Evolutionary conservation across 2,797 vertebrate species (phyloP).

Genomic region (Sebastes steindachneri): DNA sequence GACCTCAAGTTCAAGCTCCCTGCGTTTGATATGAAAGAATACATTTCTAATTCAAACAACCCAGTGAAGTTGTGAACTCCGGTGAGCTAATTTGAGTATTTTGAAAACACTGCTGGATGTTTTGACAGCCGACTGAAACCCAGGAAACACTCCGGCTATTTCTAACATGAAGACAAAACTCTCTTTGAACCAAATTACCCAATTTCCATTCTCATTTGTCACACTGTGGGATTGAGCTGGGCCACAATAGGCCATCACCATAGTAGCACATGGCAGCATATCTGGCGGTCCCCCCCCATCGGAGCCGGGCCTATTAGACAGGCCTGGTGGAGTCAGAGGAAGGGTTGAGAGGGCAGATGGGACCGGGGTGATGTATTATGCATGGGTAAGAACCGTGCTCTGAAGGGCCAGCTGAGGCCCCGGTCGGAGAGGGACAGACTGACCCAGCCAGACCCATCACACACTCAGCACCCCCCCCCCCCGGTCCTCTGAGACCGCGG

Average conservation of each 20-base stretch:
- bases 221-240: constrained; percentile 44
- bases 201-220: constrained; percentile 68
- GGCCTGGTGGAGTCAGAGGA: constrained; percentile 46
- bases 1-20: not conserved
- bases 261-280: constrained; percentile 9
- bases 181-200: constrained; percentile 64
- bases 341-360: constrained; percentile 73
- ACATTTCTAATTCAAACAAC: constrained; percentile 12
- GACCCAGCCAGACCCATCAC: constrained; percentile 69
- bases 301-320: constrained; percentile 49
- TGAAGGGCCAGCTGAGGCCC: constrained; percentile 71
- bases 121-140: constrained; percentile 26
- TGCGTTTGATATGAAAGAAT: constrained; percentile 34
- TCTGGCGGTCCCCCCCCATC: constrained; percentile 30
- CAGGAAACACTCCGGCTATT: not conserved
- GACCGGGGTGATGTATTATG: constrained; percentile 74
- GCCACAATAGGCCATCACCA: constrained; percentile 45
- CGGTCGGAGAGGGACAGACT: constrained; percentile 54
- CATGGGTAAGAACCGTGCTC: constrained; percentile 56
- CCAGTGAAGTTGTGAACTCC: not conserved
- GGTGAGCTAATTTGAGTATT: constrained; percentile 8
- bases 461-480: constrained; percentile 29
- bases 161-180: constrained; percentile 48
- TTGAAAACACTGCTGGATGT: constrained; percentile 21
- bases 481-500: constrained; percentile 35